Base-by-base conservation (phyloP, 1,140 invertebrate genomes). In the Dryas iulia region DNA sequence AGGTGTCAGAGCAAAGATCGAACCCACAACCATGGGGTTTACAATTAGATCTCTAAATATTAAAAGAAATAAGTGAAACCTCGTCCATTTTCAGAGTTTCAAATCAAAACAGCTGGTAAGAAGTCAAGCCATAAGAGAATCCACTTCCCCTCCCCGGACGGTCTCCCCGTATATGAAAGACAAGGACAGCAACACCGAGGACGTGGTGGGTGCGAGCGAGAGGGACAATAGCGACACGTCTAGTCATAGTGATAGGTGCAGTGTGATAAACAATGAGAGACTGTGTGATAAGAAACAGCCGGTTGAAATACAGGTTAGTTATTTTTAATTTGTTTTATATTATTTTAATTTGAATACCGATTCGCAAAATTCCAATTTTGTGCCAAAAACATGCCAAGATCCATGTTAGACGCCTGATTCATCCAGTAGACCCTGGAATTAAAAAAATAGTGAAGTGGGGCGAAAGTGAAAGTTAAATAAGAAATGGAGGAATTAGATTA, bases 71-170 rank as follows among this genome's bases (percentile, higher is more conserved):
- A n/a, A n/a, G n/a, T n/a, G n/a, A n/a, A n/a, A n/a, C n/a, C n/a
- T n/a, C n/a, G n/a, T n/a, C n/a, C n/a, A 30, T 47, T 74, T 84
- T 0, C 82, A 92, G 91, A 96, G 94, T 82, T 94, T 94, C 85
- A 97, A 97, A 93, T 94, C 95, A 63, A 97, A 97, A 92, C 93
- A 97, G 82, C 92, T 98, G 73, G 96, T 97, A 24, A 94, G 97
- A 81, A 97, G 97, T 79, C 96, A 97, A 93, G 97, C 97, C 68
- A 96, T 98, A 92, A 94, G 96, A 81, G 97, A 98, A 91, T 95
- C 96, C 69, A 94, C 96, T 60, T 97, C 96, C 24, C 96, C 97
- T 12, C 96, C 96, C 33, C 94, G 96, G 72, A 95, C 96, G 74
- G 93, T 94, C 60, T 94, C 93, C 66, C 93, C 93, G 76, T 77